These are phyloP conservation scores for Ips typographus DNA, from an alignment of 1,140 invertebrate species.

Conservation along the genomic window DNA sequence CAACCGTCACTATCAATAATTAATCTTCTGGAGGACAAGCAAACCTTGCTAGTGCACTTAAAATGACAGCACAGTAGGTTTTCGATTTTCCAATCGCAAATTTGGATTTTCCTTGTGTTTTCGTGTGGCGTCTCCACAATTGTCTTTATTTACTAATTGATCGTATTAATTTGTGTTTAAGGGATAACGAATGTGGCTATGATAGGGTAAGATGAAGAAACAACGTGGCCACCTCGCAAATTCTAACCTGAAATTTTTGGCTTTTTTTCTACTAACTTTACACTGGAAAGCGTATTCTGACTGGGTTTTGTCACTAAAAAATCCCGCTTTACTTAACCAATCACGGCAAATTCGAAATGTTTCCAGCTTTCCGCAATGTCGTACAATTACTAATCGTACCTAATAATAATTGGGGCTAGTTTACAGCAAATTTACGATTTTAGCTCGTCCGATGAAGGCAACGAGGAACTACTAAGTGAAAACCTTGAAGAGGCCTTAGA, in stretches of 20 bases:
- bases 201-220: slow-evolving; percentile 49
- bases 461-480: slow-evolving; percentile 63
- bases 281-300: neutral
- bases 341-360: neutral
- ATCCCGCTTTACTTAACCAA: neutral
- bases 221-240: neutral
- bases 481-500: slow-evolving; percentile 64
- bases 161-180: slow-evolving; percentile 48
- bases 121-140: neutral
- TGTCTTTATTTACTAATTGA: slow-evolving; percentile 33
- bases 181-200: slow-evolving; percentile 53
- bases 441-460: slow-evolving; percentile 66
- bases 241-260: neutral
- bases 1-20: no score
- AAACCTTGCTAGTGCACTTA: no score
- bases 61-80: no score
- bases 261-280: no score
- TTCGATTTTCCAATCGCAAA: no score
- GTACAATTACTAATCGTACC: neutral
- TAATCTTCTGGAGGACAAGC: no score
- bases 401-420: neutral
- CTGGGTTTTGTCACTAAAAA: neutral
- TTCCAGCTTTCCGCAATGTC: slow-evolving; percentile 2
- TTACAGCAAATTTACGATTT: slow-evolving; percentile 30
- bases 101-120: no score